Evolutionary conservation across 2,888 invertebrate species (phyloP).

Genomic region (Amorpha juglandis): DNA sequence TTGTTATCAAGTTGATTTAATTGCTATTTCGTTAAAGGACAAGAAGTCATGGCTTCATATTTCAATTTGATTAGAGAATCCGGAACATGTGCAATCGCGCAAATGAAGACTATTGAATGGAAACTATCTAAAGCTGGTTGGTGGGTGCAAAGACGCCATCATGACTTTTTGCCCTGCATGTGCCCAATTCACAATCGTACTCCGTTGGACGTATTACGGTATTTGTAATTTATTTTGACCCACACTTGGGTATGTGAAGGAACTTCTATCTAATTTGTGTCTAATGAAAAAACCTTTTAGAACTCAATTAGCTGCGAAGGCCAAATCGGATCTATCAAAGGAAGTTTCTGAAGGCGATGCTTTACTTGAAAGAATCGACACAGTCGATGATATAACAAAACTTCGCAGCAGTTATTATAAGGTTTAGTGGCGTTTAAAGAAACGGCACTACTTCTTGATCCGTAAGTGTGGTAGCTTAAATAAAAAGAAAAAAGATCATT

Average conservation of each 20-base stretch:
- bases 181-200: slow-evolving; percentile 67
- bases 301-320: slow-evolving; percentile 42
- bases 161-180: slow-evolving; percentile 63
- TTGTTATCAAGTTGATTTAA: not conserved
- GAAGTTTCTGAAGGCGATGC: slow-evolving; percentile 36
- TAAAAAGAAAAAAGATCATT: slow-evolving; percentile 34
- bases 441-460: not conserved
- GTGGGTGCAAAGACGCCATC: slow-evolving; percentile 65
- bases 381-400: slow-evolving; percentile 53
- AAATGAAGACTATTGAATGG: slow-evolving; percentile 76
- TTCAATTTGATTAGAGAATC: slow-evolving; percentile 68
- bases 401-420: slow-evolving; percentile 51
- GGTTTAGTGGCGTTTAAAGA: not conserved
- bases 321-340: slow-evolving; percentile 27
- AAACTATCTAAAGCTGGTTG: slow-evolving; percentile 71
- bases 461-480: slow-evolving; percentile 18
- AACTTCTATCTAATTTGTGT: not conserved
- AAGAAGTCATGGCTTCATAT: slow-evolving; percentile 77
- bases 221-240: slow-evolving; percentile 25
- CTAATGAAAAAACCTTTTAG: slow-evolving; percentile 36
- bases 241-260: not conserved
- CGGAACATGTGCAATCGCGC: slow-evolving; percentile 59
- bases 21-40: slow-evolving; percentile 58
- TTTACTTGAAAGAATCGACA: slow-evolving; percentile 45
- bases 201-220: slow-evolving; percentile 70